phyloP scores from a whole-genome alignment of 2,113 vertebrate genomes.

The Varanus salvator region DNA sequence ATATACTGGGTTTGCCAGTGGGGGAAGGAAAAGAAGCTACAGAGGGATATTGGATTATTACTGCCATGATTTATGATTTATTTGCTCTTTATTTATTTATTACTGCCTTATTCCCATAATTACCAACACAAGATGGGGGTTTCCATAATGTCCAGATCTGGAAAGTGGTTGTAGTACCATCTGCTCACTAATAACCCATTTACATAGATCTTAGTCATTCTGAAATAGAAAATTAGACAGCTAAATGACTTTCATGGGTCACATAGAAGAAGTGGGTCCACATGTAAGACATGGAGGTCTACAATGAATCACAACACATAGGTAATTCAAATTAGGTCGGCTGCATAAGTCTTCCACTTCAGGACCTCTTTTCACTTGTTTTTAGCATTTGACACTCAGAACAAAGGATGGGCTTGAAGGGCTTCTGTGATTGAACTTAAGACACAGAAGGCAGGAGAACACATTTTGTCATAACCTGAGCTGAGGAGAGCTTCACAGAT shows the following conservation, averaged over 20 bases:
- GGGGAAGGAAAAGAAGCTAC: too few relatives aligned
- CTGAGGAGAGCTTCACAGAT: neutral
- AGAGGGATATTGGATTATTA: too few relatives aligned
- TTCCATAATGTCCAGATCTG: too few relatives aligned
- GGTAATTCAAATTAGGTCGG: neutral
- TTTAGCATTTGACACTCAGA: neutral
- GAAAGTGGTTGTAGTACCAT: neutral
- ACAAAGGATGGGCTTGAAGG: neutral
- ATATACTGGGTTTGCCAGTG: too few relatives aligned
- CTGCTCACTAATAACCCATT: neutral
- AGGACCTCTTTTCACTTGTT: neutral
- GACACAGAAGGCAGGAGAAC: neutral
- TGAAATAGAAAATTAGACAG: neutral
- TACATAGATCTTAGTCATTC: neutral
- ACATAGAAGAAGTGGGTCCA: neutral
- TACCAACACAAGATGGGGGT: too few relatives aligned
- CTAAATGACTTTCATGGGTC: neutral
- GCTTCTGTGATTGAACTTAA: neutral
- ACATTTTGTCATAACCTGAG: neutral
- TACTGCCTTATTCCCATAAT: too few relatives aligned
- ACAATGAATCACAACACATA: neutral
- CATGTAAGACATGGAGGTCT: neutral
- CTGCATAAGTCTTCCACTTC: neutral
- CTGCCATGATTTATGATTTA: too few relatives aligned
- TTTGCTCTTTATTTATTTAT: too few relatives aligned